Evolutionary conservation across 1,140 invertebrate genomes (phyloP).

Genomic region (Drosophila pandora): DNA sequence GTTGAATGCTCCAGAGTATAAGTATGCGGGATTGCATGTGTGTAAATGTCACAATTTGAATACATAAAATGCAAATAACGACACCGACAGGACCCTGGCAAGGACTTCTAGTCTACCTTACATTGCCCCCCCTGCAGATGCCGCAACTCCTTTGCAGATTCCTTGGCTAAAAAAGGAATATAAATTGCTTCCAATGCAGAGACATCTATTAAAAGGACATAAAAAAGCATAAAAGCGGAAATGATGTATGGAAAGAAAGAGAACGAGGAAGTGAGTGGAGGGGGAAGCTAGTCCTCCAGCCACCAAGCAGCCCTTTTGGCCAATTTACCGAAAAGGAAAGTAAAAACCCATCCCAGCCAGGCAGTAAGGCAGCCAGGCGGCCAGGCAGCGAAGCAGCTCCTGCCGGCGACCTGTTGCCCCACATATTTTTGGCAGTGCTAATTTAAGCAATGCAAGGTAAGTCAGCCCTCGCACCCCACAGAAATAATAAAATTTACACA

Average conservation of each 20-base stretch:
- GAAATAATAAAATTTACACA: conserved; percentile 78
- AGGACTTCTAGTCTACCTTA: conserved; percentile 31
- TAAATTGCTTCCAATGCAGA: conserved; percentile 75
- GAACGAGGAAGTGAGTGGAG: not conserved
- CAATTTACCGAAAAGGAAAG: conserved; percentile 59
- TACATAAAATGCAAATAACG: conserved; percentile 80
- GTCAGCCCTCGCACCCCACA: conserved; percentile 17
- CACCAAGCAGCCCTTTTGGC: conserved; percentile 6
- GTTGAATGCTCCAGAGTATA: conserved; percentile 2
- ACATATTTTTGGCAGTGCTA: conserved; percentile 67
- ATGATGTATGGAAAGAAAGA: conserved; percentile 66
- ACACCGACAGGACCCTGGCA: conserved; percentile 46
- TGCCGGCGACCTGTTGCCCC: conserved; percentile 71
- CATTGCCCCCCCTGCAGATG: conserved; percentile 6
- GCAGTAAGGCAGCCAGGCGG: no score
- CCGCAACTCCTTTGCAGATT: conserved; percentile 43
- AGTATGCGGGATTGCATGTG: conserved; percentile 48
- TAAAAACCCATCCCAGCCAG: conserved; percentile 37
- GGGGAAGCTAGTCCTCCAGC: not conserved
- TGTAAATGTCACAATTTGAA: conserved; percentile 81
- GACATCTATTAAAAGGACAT: conserved; percentile 80
- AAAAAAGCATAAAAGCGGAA: conserved; percentile 76
- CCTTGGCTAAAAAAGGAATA: conserved; percentile 49
- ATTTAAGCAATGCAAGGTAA: conserved; percentile 67
- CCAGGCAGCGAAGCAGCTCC: conserved; percentile 4